phyloP scores from a whole-genome alignment of 2,888 invertebrate species.

The Chrysotoxum bicinctum region DNA sequence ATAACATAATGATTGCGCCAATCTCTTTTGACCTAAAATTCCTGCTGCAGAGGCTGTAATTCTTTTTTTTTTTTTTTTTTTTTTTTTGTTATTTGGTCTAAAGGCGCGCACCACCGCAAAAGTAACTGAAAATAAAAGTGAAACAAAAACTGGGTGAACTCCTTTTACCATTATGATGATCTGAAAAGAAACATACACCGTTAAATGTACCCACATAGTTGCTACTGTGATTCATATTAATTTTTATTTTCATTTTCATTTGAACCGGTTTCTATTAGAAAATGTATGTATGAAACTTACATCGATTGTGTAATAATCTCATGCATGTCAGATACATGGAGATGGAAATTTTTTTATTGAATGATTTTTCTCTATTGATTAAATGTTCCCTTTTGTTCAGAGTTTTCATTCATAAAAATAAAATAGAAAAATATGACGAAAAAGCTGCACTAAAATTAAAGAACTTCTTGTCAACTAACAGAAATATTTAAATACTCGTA shows the following conservation, averaged over 20 bases:
- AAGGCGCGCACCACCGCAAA: background rate
- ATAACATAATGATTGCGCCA: slow-evolving; percentile 69
- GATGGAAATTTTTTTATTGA: background rate
- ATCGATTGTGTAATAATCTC: slow-evolving; percentile 43
- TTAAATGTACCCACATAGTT: background rate
- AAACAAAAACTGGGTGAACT: slow-evolving; percentile 53
- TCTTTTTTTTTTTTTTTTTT: background rate
- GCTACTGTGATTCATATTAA: background rate
- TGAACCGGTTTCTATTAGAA: slow-evolving; percentile 44
- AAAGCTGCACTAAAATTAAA: too few relatives aligned
- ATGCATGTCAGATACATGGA: background rate
- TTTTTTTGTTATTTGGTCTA: background rate
- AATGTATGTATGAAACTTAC: background rate
- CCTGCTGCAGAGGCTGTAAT: slow-evolving; percentile 21
- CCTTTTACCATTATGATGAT: slow-evolving; percentile 40
- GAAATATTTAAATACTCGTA: too few relatives aligned
- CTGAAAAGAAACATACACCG: slow-evolving; percentile 18
- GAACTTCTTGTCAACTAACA: too few relatives aligned
- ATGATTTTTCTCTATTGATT: background rate
- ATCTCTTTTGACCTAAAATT: slow-evolving; percentile 81
- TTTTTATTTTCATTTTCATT: slow-evolving; percentile 30
- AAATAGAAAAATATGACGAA: background rate
- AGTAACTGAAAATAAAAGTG: slow-evolving; percentile 33
- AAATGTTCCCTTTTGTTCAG: background rate
- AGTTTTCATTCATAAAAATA: background rate